Evolutionary conservation across 2,113 vertebrate species (phyloP), one percentile per base, ranked within the genome.

Genomic region (Callocephalon fimbriatum): DNA sequence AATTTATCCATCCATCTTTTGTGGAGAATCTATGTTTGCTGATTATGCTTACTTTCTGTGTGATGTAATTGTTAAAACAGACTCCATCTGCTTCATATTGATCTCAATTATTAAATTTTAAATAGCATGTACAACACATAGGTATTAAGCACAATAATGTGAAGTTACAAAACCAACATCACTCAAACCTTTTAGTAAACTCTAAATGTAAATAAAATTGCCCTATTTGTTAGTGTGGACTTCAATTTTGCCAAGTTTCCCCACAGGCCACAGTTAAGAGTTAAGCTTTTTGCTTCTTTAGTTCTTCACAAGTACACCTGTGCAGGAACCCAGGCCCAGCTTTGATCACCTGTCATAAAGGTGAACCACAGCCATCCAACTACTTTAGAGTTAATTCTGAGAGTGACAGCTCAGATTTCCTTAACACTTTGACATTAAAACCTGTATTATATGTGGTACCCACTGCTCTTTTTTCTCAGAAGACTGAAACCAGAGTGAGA

Each of bases 281-380:
- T 51, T 65, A 63, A 73, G 2, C 10, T 42, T 80, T 88, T 70
- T 66, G 29, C 15, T 83, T 18, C 16, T 67, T 81, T 50, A 2
- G 0, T 59, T 94, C 38, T 81, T 79, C 40, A 72, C 35, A n/a
- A 0, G 0, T 18, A n/a, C 14, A 31, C 5, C n/a, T 38, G 13
- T 32, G 20, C 40, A 67, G 26, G 13, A 29, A 72, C 15, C 2
- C 27, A 72, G 31, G 47, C 23, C 26, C 59, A 27, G 31, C 19
- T 75, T 66, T 35, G 37, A 23, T 15, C 6, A 40, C 20, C 31
- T 27, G 27, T 37, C 37, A 44, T 62, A 53, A 54, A 31, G 45
- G 37, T 40, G 32, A 91, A 51, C 10, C 27, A 51, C 16, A 90
- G 40, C 35, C 51, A 51, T 37, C 11, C 45, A 70, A 15, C 7